phyloP scores from a whole-genome alignment of 2,888 invertebrate species.

The Cheilosia soror region DNA sequence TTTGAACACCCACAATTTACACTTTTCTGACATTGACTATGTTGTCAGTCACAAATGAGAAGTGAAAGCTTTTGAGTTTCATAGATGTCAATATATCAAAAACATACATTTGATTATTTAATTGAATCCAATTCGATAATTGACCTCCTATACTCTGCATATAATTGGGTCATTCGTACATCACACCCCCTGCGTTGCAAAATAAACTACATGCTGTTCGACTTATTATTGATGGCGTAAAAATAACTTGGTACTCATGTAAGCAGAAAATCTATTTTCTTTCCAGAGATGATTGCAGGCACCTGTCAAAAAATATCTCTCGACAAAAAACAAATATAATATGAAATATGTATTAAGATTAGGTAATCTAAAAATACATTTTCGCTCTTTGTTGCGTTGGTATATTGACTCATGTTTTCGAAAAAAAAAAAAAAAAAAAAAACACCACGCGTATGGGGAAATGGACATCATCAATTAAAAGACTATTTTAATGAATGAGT shows the following conservation, averaged over 20 bases:
- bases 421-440: slow-evolving; percentile 17
- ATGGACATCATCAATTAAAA: slow-evolving; percentile 55
- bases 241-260: slow-evolving; percentile 24
- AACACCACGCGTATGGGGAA: slow-evolving; percentile 9
- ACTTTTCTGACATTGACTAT: too few relatives aligned
- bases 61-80: too few relatives aligned
- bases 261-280: slow-evolving; percentile 19
- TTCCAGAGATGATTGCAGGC: slow-evolving; percentile 63
- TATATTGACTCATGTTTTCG: slow-evolving; percentile 32
- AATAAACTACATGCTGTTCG: background rate
- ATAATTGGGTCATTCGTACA: too few relatives aligned
- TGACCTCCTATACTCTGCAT: too few relatives aligned
- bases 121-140: too few relatives aligned
- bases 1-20: too few relatives aligned
- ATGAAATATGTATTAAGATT: slow-evolving; percentile 40
- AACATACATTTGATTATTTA: too few relatives aligned
- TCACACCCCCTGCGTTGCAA: slow-evolving; percentile 21
- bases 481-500: background rate
- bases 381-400: slow-evolving; percentile 15
- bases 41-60: too few relatives aligned
- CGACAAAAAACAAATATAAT: slow-evolving; percentile 9
- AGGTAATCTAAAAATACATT: slow-evolving; percentile 49
- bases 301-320: slow-evolving; percentile 49
- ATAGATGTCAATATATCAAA: too few relatives aligned
- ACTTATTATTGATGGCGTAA: slow-evolving; percentile 6